phyloP scores from a whole-genome alignment of 2,113 vertebrate genomes.

The Caloenas nicobarica region DNA sequence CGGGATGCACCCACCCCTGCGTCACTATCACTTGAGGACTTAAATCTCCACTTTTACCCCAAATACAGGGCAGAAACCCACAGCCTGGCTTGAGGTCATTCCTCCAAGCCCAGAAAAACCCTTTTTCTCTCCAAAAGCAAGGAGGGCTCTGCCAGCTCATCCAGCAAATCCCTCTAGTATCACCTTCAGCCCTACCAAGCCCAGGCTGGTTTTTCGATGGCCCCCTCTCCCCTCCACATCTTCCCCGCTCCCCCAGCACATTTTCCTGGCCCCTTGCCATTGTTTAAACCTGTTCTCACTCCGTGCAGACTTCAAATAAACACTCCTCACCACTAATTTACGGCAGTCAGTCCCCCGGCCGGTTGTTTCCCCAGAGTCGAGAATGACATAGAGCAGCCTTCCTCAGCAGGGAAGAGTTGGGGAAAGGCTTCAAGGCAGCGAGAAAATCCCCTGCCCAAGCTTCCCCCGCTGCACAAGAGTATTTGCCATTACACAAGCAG shows the following conservation, averaged over 20 bases:
- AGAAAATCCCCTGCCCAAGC: not conserved
- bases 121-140: not conserved
- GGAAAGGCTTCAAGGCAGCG: not conserved
- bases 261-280: slow-evolving; percentile 38
- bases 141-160: rapidly evolving
- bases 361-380: not conserved
- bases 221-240: not conserved
- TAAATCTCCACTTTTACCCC: not conserved
- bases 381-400: not conserved
- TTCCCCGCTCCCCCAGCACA: not conserved
- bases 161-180: not conserved
- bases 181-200: not conserved
- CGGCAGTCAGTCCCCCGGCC: not conserved
- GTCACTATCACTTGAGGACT: not conserved
- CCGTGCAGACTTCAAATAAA: slow-evolving; percentile 54
- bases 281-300: slow-evolving; percentile 58
- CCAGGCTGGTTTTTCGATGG: not conserved
- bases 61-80: not conserved
- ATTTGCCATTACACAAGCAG: not conserved
- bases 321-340: slow-evolving; percentile 33
- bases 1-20: not conserved
- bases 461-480: not conserved
- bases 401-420: not conserved
- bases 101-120: not conserved
- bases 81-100: rapidly evolving